phyloP scores from a whole-genome alignment of 2,113 vertebrate species.

The Nettapus auritus region DNA sequence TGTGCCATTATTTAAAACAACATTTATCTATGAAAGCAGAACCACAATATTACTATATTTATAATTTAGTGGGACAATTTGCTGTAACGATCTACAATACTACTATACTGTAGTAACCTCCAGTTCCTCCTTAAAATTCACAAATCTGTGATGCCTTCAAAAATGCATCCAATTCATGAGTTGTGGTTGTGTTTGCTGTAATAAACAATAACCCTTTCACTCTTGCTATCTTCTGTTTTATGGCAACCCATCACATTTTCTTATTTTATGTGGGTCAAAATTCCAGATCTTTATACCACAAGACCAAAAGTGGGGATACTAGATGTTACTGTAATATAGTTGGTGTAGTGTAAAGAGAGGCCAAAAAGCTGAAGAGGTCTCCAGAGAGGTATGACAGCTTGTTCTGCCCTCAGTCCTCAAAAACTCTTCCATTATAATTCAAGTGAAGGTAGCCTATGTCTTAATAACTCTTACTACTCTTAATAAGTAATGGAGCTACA shows the following conservation, averaged over 20 bases:
- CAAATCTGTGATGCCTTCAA: not conserved
- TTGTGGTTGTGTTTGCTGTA: not conserved
- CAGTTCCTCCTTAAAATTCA: not conserved
- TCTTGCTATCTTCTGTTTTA: not conserved
- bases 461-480: not conserved
- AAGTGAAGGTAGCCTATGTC: not conserved
- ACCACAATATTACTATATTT: not conserved
- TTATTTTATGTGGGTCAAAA: not conserved
- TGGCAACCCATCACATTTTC: not conserved
- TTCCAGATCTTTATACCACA: not conserved
- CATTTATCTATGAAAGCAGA: not conserved
- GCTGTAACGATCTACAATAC: not conserved
- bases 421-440: not conserved
- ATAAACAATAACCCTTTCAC: not conserved
- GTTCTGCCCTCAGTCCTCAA: not conserved
- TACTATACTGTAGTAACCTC: not conserved
- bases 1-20: not conserved
- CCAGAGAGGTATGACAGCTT: not conserved
- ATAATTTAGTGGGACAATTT: not conserved
- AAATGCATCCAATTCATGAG: not conserved
- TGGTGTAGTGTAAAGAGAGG: not conserved
- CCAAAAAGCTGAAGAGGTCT: not conserved
- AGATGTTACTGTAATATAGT: not conserved
- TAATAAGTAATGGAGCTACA: not conserved
- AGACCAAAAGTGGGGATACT: not conserved